Percentiles rank a stretch among this genome's conserved stretches.
Evolutionary conservation across 1,140 invertebrate genomes (phyloP).

Genomic region (Alviniconcha marisindica): DNA sequence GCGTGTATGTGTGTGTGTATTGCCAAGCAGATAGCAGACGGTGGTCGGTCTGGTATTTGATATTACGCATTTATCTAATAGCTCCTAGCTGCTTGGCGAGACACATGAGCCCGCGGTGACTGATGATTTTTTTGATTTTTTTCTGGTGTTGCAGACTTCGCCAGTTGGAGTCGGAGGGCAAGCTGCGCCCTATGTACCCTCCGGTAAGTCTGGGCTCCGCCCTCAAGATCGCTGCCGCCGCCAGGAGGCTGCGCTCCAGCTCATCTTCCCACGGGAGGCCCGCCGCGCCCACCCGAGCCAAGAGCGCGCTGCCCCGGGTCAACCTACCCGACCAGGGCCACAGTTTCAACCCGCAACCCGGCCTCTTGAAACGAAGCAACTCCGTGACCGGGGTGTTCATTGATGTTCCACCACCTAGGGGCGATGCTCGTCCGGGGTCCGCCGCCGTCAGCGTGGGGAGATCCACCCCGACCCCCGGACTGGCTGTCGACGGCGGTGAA

Average conservation of each 20-base stretch:
- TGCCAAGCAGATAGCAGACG: too few relatives aligned
- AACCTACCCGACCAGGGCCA: slow-evolving; percentile 5
- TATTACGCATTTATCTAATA: too few relatives aligned
- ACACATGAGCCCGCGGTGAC: too few relatives aligned
- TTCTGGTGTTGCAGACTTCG: slow-evolving; percentile 49
- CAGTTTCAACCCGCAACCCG: background rate
- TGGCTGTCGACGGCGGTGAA: background rate
- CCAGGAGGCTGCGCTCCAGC: slow-evolving; percentile 61
- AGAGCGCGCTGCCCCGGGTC: slow-evolving; percentile 26
- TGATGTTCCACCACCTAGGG: slow-evolving; percentile 50
- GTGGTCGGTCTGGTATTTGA: too few relatives aligned
- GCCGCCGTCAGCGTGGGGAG: background rate
- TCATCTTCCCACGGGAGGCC: slow-evolving; percentile 28
- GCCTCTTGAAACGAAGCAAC: slow-evolving; percentile 55
- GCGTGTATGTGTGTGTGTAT: too few relatives aligned
- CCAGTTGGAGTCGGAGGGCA: slow-evolving; percentile 62
- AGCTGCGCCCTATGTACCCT: slow-evolving; percentile 53
- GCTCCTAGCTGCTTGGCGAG: too few relatives aligned
- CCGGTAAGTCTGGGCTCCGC: slow-evolving; percentile 61
- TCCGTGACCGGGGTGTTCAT: slow-evolving; percentile 67
- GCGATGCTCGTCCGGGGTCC: slow-evolving; percentile 24
- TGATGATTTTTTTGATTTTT: too few relatives aligned
- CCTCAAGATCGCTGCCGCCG: slow-evolving; percentile 69
- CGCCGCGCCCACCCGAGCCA: slow-evolving; percentile 15
- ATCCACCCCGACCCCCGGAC: background rate